Percentiles rank a stretch among this genome's conserved stretches.
Conservation (phyloP, 2,113 vertebrate genomes). For the Arvicanthis niloticus region DNA sequence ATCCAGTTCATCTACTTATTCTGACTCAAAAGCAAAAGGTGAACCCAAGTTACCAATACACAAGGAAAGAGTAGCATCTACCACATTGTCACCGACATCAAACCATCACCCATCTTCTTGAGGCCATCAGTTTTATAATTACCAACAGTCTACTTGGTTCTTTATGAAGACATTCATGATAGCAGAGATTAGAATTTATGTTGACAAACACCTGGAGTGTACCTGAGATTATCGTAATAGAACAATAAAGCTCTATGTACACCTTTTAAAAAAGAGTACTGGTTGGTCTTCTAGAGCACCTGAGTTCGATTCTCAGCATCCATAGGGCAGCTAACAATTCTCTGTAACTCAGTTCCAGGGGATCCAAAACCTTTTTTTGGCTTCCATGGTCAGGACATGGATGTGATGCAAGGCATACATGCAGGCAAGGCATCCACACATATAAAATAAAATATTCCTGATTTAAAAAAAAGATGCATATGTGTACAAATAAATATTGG, state of each 20-base stretch:
- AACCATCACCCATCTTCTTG: not conserved
- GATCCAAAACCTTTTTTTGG: not conserved
- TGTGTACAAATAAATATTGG: not conserved
- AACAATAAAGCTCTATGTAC: conserved; percentile 6
- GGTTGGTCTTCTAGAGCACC: not conserved
- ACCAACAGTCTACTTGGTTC: not conserved
- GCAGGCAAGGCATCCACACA: not conserved
- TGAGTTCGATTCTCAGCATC: not conserved
- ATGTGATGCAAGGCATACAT: not conserved
- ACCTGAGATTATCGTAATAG: not conserved
- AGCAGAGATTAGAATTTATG: not conserved
- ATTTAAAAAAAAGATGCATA: not conserved
- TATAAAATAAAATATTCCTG: not conserved
- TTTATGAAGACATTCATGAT: not conserved
- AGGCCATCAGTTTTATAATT: not conserved
- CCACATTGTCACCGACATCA: not conserved
- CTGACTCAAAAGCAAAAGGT: not conserved
- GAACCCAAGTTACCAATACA: not conserved
- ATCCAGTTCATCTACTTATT: not conserved
- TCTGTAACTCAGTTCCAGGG: not conserved
- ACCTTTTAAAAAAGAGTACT: not conserved
- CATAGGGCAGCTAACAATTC: not conserved
- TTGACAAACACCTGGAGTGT: not conserved
- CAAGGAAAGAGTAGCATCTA: not conserved
- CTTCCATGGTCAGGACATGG: not conserved